Evolutionary conservation across 2,797 vertebrate genomes (phyloP), one percentile per base, ranked within the genome.

Genomic region (Cottoperca gobio): DNA sequence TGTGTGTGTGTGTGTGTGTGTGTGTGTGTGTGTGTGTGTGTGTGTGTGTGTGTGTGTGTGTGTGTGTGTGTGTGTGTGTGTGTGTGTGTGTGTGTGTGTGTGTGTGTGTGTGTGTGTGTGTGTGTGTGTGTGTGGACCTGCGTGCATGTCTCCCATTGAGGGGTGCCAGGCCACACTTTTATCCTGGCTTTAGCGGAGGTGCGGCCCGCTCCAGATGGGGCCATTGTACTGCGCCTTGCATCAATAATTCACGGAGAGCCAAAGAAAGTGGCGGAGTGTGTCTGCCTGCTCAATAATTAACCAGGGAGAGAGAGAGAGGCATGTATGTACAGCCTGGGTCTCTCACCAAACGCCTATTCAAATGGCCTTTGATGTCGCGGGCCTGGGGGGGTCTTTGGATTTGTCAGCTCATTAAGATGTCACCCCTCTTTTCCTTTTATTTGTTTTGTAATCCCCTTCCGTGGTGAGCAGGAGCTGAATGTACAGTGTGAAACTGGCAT

Each of bases 271-370:
- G 89, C 80, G 75, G 84, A 91, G 92, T 92, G 90, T 92, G 91
- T 93, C 91, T 93, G 91, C 90, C 92, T 93, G 79, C 85, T 95
- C 87, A 95, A 95, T 95, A 94, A 95, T 94, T 95, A 94, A 95
- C 89, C 75, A 86, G 88, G 79, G 86, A 89, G 77, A 80, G 86
- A 84, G 86, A 84, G 89, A 79, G 86, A 87, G 88, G 84, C 92
- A 89, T 88, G 90, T 91, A 92, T 91, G 92, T 88, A 88, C 87
- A 88, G 91, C 85, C 83, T 52, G 84, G 89, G 94, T 89, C 92
- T 86, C 91, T 89, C 85, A 88, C 87, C 84, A 90, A 95, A 93
- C 72, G 86, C 82, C 90, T 79, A 45, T 92, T 92, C 81, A 92
- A 85, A 80, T 84, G 80, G 81, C 85, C 91, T 94, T 94, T 94